Evolutionary conservation across 2,888 invertebrate species (phyloP), one percentile per base, ranked within the genome.

Genomic region (Itoplectis maculator): DNA sequence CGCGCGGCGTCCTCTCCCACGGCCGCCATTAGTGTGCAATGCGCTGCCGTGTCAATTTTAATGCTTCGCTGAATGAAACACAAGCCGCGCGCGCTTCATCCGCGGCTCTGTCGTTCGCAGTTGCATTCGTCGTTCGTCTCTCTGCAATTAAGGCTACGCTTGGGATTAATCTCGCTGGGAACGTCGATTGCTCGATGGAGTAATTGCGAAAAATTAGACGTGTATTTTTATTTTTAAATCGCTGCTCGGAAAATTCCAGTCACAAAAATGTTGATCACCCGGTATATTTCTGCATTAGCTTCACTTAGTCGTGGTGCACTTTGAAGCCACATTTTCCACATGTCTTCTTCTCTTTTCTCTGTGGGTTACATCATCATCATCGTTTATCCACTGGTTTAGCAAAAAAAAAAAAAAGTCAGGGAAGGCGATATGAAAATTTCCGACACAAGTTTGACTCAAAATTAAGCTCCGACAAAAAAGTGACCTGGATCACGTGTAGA

Each of bases 1-100:
- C 29, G 29, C n/a, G n/a, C n/a, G n/a, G n/a, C n/a, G 29, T 29
- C 29, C 37, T 6, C 11, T 37, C 29, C 15, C 15, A 3, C 65
- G n/a, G 23, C 70, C 29, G 42, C 72, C 66, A 73, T 81, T 81
- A 78, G 47, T 66, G 69, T 59, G 65, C 81, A 65, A 59, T 42
- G 76, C 65, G 70, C 59, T 59, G 29, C 56, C 63, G 42, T 59
- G 82, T 72, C 82, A 75, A 82, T 79, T 72, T 79, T 75, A 82
- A 75, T 82, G 61, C 61, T 56, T 23, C 42, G 15, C 69, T 56
- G 42, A 79, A 75, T 61, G 35, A 82, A 82, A 72, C 68, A n/a
- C 51, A 56, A 54, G 47, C 63, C 35, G 18, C 23, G 42, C 68
- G n/a, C n/a, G n/a, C n/a, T n/a, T n/a, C n/a, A n/a, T n/a, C n/a